These are phyloP conservation scores for Drosophila suzukii DNA, from an alignment of 1,140 invertebrate species.

Conservation along the genomic window DNA sequence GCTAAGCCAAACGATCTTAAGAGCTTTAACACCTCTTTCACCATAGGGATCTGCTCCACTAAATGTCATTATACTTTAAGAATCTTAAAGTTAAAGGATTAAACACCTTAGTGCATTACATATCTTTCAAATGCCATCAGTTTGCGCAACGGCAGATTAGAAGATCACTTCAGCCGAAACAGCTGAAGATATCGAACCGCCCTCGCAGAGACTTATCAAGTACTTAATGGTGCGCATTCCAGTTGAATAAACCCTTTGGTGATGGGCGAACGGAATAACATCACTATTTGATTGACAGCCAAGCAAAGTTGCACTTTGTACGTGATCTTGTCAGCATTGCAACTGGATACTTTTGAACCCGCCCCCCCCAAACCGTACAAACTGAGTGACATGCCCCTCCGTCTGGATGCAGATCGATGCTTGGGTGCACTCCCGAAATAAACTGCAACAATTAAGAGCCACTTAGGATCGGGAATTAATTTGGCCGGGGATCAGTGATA, in stretches of 20 bases:
- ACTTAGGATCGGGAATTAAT: constrained; percentile 62
- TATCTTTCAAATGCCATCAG: neutral
- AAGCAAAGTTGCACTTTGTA: constrained; percentile 70
- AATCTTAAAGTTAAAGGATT: neutral
- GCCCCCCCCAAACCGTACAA: constrained; percentile 4
- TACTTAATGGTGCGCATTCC: constrained; percentile 35
- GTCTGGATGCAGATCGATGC: constrained; percentile 37
- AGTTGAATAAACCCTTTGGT: constrained; percentile 51
- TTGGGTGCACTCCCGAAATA: constrained; percentile 66
- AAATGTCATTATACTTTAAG: no score
- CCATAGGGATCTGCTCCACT: no score
- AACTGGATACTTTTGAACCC: constrained; percentile 65
- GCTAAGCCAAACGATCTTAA: no score
- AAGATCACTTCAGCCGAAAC: neutral
- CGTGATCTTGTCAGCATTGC: constrained; percentile 77
- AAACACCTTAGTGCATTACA: neutral
- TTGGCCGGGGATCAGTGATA: constrained; percentile 61
- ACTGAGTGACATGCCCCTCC: constrained; percentile 42
- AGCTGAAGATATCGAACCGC: constrained; percentile 25
- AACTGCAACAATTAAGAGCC: constrained; percentile 66
- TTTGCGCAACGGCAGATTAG: neutral
- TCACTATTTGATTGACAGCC: constrained; percentile 69
- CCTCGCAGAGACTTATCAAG: constrained; percentile 20
- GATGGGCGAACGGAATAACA: constrained; percentile 15
- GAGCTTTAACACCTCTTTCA: no score